These are phyloP conservation scores for Eurosta solidaginis DNA, from an alignment of 1,140 invertebrate genomes.

Conservation along the genomic window DNA sequence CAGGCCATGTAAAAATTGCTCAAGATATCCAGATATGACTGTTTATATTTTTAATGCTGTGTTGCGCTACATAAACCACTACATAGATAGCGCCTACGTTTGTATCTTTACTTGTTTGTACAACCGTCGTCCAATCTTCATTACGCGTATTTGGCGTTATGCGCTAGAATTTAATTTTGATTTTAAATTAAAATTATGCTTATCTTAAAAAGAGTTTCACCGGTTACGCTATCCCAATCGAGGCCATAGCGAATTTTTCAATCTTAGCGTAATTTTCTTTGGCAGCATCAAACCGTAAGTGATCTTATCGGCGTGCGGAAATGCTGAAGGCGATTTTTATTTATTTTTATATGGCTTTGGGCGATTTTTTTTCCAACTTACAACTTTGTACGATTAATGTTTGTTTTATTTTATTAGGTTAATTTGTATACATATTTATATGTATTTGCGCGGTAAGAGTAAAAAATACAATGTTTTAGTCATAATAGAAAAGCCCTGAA, in stretches of 20 bases:
- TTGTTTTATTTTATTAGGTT: no score
- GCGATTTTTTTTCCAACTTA: background rate
- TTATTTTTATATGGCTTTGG: background rate
- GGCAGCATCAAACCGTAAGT: constrained; percentile 9
- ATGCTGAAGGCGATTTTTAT: background rate
- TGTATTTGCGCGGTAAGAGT: no score
- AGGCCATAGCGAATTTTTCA: constrained; percentile 23
- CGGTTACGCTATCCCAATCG: background rate
- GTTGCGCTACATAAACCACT: no score
- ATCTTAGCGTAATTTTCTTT: constrained; percentile 31
- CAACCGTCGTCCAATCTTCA: background rate
- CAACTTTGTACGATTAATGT: background rate
- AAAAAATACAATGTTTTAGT: no score
- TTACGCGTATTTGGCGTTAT: constrained; percentile 1
- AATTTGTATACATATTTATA: no score
- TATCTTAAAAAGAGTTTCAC: constrained; percentile 3
- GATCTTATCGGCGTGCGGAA: constrained; percentile 24
- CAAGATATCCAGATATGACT: no score
- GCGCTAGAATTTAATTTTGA: constrained; percentile 8
- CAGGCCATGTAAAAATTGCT: no score
- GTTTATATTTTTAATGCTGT: no score
- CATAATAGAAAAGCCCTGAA: no score
- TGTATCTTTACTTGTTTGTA: background rate
- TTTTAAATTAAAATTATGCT: constrained; percentile 24
- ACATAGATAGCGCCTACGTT: no score